Evolutionary conservation across 1,140 invertebrate genomes (phyloP).

Genomic region (Achatina immaculata): DNA sequence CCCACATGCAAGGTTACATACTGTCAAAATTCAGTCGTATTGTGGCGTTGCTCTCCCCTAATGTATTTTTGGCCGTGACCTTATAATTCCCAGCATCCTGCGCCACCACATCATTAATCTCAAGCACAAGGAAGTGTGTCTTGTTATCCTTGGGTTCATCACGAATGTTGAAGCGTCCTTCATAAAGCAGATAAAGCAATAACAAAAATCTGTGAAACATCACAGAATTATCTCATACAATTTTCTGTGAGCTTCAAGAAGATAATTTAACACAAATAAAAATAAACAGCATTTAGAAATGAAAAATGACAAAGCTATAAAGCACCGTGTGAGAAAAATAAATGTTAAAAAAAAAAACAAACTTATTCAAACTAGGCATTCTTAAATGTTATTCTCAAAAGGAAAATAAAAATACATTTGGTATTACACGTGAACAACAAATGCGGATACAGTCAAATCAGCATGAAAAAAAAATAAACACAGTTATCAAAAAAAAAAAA

Average conservation of each 20-base stretch:
- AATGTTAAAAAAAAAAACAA: no score
- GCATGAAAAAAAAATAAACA: no score
- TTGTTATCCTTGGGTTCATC: constrained; percentile 82
- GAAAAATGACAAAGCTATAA: no score
- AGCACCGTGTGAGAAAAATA: no score
- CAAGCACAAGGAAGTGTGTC: constrained; percentile 87
- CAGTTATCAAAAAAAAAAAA: no score
- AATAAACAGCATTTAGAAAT: no score
- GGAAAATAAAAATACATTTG: no score
- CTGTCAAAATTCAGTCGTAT: constrained; percentile 98
- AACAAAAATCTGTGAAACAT: background rate
- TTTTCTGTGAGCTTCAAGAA: background rate
- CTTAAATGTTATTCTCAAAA: no score
- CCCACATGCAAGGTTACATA: no score
- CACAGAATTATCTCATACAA: background rate
- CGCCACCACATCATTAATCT: constrained; percentile 92
- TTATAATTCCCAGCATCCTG: constrained; percentile 98
- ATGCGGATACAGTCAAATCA: no score
- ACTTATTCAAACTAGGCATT: no score
- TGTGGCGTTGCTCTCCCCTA: constrained; percentile 99
- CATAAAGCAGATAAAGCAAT: constrained; percentile 21
- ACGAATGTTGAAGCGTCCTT: constrained; percentile 66
- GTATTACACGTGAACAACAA: no score
- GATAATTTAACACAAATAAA: background rate
- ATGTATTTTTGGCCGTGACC: constrained; percentile 98